Base-by-base conservation (phyloP, 2,113 vertebrate genomes). In the Oryzias melastigma region DNA sequence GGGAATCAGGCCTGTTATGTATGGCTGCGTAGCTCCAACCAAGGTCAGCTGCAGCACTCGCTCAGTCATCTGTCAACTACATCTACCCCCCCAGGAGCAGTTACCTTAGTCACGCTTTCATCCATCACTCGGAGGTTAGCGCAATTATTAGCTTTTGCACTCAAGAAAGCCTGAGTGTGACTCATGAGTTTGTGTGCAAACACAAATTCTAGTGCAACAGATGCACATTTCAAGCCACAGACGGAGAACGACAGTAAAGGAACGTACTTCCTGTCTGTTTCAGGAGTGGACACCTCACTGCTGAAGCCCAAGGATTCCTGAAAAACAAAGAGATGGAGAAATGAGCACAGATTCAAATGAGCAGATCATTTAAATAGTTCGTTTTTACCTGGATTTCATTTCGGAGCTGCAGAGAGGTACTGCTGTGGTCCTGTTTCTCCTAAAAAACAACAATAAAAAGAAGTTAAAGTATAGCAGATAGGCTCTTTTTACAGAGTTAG, bases 221-320 rank as follows among this genome's bases (percentile, higher is more conserved):
- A 65, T 68, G 47, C 64, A 20, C 27, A 53, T 63, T 59, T 77
- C 62, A 59, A 66, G 50, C 62, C 68, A 4, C 4, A 1, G 42
- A 53, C 52, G 0, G 18, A 2, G 13, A 53, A 15, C 16, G 14
- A 45, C 4, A 16, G 46, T 25, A 46, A 7, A 47, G 14, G 4
- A 25, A 91, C 95, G 88, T 95, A 99, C 97, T 95, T 97, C 91
- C 95, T 93, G 84, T 98, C 97, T 4, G 90, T 92, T 86, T 99
- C 96, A 8, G 96, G 96, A 16, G 95, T 98, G 73, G 97, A 96
- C 2, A 92, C 88, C 0, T 93, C 83, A 52, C 95, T 99, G 84
- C 92, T 94, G 85, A 97, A 93, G 69, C 94, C 95, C 57, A 96
- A 89, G 0, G 96, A 95, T 75, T 98, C 96, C 97, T 99, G 91